A percentile compares a stretch with the other conserved stretches of the same genome.
phyloP scores from a whole-genome alignment of 2,888 invertebrate species.

The Zootermopsis nevadensis region DNA sequence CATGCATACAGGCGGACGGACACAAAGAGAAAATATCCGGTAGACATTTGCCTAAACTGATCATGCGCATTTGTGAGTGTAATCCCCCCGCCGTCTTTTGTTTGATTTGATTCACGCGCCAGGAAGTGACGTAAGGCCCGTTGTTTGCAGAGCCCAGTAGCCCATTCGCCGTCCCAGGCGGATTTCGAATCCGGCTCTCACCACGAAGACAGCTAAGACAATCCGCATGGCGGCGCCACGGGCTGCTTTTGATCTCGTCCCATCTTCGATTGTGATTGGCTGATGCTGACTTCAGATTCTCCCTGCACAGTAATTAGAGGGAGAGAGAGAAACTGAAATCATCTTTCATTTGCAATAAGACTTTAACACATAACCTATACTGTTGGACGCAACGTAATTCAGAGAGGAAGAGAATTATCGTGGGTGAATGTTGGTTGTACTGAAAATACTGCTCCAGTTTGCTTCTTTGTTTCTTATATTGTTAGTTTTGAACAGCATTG shows the following conservation, averaged over 20 bases:
- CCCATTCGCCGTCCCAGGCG: conserved; percentile 40
- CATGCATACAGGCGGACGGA: too few species aligned
- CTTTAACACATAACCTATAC: neutral
- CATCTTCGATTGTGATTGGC: conserved; percentile 32
- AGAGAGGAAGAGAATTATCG: neutral
- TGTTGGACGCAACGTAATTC: neutral
- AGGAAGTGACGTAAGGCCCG: neutral
- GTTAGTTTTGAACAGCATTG: too few species aligned
- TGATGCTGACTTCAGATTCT: neutral
- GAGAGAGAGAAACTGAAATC: neutral
- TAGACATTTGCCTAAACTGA: too few species aligned
- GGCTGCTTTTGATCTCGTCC: conserved; percentile 33
- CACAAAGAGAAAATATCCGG: too few species aligned
- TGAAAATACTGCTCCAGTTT: neutral
- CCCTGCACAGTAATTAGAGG: neutral
- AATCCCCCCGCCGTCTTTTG: too few species aligned
- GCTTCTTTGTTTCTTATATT: neutral
- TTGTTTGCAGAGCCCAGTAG: conserved; percentile 46
- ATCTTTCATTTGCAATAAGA: neutral
- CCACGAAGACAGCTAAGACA: conserved; percentile 41
- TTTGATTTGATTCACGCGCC: too few species aligned
- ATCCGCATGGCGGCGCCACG: conserved; percentile 10
- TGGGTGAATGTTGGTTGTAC: neutral
- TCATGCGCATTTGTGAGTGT: too few species aligned
- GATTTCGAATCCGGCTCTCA: conserved; percentile 33